Conservation (phyloP, 1,140 invertebrate genomes). For the Meloidogyne floridensis region DNA sequence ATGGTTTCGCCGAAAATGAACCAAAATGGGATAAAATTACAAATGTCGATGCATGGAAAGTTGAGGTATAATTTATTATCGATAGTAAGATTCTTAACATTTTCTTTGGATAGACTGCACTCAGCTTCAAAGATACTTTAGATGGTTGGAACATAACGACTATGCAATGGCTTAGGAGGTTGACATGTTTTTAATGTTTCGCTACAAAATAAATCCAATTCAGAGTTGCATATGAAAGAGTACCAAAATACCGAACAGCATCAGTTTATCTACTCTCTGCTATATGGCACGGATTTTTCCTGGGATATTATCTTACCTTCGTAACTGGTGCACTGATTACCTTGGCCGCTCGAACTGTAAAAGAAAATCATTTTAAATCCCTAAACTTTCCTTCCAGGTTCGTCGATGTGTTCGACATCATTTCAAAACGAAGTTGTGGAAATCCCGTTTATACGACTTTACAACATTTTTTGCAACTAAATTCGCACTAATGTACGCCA, state of each 20-base stretch:
- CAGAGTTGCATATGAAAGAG: conserved; percentile 81
- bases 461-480: conserved; percentile 52
- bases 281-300: conserved; percentile 80
- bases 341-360: conserved; percentile 77
- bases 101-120: conserved; percentile 38
- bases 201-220: conserved; percentile 45
- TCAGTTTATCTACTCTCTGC: conserved; percentile 85
- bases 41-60: conserved; percentile 84
- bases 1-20: conserved; percentile 70
- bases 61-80: conserved; percentile 76
- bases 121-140: conserved; percentile 70
- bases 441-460: conserved; percentile 39
- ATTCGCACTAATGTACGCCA: conserved; percentile 41
- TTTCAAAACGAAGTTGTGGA: conserved; percentile 33
- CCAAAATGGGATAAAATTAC: conserved; percentile 82
- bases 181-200: not conserved
- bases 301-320: conserved; percentile 87
- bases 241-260: conserved; percentile 69
- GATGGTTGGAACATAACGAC: conserved; percentile 85
- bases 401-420: conserved; percentile 52
- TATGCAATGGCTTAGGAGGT: conserved; percentile 76
- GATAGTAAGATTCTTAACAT: not conserved
- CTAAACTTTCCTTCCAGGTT: conserved; percentile 16
- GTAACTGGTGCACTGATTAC: conserved; percentile 83
- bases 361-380: not conserved